Percentiles rank a stretch among this genome's conserved stretches.
These are phyloP conservation scores for Heliangelus exortis DNA, from an alignment of 2,797 vertebrate species.

Conservation along the genomic window DNA sequence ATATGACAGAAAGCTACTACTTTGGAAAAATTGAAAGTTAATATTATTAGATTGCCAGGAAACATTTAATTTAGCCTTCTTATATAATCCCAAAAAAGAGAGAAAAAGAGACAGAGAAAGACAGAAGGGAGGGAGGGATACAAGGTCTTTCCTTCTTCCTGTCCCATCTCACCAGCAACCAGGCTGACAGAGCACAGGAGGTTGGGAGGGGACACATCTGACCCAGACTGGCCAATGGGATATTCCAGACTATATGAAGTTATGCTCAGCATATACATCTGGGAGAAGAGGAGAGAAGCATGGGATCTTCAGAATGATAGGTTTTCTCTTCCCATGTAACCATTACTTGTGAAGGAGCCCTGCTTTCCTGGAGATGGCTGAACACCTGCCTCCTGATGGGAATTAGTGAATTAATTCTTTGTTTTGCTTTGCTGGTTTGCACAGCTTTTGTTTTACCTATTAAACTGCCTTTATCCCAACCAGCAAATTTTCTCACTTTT, in stretches of 20 bases:
- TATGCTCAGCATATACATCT: background rate
- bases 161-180: rapidly evolving
- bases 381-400: too few species aligned
- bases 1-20: background rate
- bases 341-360: rapidly evolving
- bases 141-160: background rate
- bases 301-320: rapidly evolving
- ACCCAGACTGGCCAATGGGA: background rate
- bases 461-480: background rate
- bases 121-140: too few species aligned
- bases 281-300: background rate
- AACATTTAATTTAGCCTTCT: background rate
- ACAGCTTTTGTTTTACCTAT: rapidly evolving
- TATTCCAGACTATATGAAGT: rapidly evolving
- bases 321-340: background rate
- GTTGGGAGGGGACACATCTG: background rate
- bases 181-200: too few species aligned
- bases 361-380: background rate
- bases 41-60: background rate
- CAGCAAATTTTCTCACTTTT: background rate
- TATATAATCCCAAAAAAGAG: background rate
- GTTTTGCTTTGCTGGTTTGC: background rate
- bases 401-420: background rate
- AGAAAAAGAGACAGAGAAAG: background rate
- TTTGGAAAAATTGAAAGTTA: background rate